These are phyloP conservation scores for Aspidiotus rigidus DNA, from an alignment of 2,888 invertebrate genomes.

Conservation along the genomic window DNA sequence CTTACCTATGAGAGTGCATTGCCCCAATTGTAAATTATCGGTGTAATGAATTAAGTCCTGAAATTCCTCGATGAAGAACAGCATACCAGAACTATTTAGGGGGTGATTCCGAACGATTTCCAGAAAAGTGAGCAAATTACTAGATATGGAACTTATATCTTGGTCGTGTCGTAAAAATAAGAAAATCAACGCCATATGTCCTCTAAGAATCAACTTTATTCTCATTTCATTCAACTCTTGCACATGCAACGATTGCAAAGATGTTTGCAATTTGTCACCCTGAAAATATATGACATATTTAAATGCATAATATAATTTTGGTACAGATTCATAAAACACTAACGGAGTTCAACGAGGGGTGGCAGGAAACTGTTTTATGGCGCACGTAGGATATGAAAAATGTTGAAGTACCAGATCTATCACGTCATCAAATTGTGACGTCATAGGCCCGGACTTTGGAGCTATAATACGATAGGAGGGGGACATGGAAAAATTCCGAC, in stretches of 20 bases:
- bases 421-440: no score
- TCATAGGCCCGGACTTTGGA: no score
- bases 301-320: background rate
- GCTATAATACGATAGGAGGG: no score
- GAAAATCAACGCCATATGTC: conserved; percentile 34
- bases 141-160: conserved; percentile 31
- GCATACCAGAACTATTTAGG: conserved; percentile 33
- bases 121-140: conserved; percentile 23
- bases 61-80: conserved; percentile 38
- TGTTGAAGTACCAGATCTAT: no score
- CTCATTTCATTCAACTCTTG: conserved; percentile 17
- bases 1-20: conserved; percentile 39
- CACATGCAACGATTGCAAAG: conserved; percentile 14
- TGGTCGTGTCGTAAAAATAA: conserved; percentile 33
- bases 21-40: conserved; percentile 37
- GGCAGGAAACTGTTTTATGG: no score
- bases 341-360: no score
- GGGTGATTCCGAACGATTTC: conserved; percentile 13
- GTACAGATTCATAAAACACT: no score
- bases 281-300: conserved; percentile 15
- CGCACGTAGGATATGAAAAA: no score
- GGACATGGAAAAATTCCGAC: no score
- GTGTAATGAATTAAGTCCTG: conserved; percentile 38
- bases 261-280: conserved; percentile 25
- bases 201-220: conserved; percentile 31